Evolutionary conservation across 2,888 invertebrate species (phyloP), one percentile per base, ranked within the genome.

Genomic region (Tetanocera ferruginea): DNA sequence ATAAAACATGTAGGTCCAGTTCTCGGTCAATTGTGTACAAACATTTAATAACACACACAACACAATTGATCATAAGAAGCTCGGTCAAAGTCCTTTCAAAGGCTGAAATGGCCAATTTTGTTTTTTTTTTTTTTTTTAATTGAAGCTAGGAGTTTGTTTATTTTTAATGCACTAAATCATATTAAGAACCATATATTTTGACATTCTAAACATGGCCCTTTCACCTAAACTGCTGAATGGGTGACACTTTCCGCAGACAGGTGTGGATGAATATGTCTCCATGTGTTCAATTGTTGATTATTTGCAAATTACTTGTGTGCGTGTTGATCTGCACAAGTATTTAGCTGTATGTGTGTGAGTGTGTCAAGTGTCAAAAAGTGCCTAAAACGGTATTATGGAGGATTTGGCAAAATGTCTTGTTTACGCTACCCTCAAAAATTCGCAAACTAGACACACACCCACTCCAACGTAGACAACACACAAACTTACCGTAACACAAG

Each of bases 321-420:
- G 19, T 75, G 79, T 78, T 81, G 79, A 69, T 57, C 75, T 78
- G 25, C n/a, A 23, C 17, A 14, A 28, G 72, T 3, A 43, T 14
- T 23, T 31, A 37, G 28, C 14, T n/a, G 34, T 76, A 37, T 55
- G 31, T n/a, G 52, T 49, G 71, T 71, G 81, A 74, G 76, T 82
- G 80, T 81, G 82, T 80, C 84, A 84, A 84, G 85, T 84, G 85
- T 78, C 84, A 81, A 78, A 80, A 81, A 80, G 77, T 86, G 86
- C 84, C 86, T 82, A 85, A 85, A 86, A 86, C 86, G 83, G 85
- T 83, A 83, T 86, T 82, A 80, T 83, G 79, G 83, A 83, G 74
- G 62, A 37, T 64, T 64, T 66, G 75, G 84, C 83, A 64, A 79
- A 79, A 78, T 78, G 77, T 78, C 67, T 71, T 76, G 82, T 82